Conservation (phyloP, 2,113 vertebrate genomes). For the Apaloderma vittatum region DNA sequence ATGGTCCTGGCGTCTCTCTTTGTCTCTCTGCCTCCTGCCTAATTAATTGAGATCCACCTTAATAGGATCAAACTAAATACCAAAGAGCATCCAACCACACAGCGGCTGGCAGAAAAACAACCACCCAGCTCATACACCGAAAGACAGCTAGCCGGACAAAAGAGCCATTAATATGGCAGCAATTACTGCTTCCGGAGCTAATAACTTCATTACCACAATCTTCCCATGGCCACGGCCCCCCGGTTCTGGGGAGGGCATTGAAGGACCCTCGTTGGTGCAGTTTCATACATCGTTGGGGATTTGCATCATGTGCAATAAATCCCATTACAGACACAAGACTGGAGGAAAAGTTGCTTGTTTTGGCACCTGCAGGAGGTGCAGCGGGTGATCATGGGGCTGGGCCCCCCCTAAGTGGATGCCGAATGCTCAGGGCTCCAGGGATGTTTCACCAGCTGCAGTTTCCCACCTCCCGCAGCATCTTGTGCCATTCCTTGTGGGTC, state of each 20-base stretch:
- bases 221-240: not conserved
- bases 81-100: conserved; percentile 48
- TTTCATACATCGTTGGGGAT: not conserved
- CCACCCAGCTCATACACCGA: not conserved
- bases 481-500: fast-evolving
- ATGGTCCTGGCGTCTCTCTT: not conserved
- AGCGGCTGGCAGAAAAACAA: conserved; percentile 55
- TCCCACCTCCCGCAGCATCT: fast-evolving
- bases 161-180: not conserved
- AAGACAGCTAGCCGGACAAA: not conserved
- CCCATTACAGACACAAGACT: fast-evolving
- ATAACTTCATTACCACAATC: not conserved
- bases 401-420: too few species aligned
- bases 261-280: fast-evolving
- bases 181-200: not conserved
- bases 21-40: conserved; percentile 40
- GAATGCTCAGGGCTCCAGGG: not conserved
- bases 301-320: not conserved
- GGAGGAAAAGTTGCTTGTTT: not conserved
- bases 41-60: conserved; percentile 75
- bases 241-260: fast-evolving
- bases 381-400: too few species aligned
- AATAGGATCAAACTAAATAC: conserved; percentile 64
- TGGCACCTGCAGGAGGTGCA: not conserved
- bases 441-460: not conserved